Evolutionary conservation across 1,140 invertebrate species (phyloP).

Genomic region (Scaptomyza hsui): DNA sequence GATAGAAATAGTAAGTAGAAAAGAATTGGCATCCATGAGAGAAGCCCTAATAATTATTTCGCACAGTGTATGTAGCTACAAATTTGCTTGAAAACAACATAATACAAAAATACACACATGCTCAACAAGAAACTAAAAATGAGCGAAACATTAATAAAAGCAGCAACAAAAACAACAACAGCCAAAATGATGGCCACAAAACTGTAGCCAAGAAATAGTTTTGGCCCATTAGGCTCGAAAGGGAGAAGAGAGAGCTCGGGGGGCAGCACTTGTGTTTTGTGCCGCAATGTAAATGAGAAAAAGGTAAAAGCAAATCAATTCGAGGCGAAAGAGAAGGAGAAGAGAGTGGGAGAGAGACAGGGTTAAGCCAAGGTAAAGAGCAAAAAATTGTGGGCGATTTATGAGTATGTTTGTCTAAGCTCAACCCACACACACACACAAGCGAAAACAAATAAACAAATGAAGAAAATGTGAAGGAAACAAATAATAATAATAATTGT

Average conservation of each 20-base stretch:
- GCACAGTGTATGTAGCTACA: conserved; percentile 49
- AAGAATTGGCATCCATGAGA: too few species aligned
- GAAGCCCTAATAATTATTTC: too few species aligned
- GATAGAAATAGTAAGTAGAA: conserved; percentile 20
- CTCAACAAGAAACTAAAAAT: conserved; percentile 36
- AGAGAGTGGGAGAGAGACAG: neutral
- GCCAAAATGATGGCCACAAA: conserved; percentile 45
- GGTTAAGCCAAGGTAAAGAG: neutral
- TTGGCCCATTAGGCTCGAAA: conserved; percentile 11
- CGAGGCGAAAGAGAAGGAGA: conserved; percentile 9
- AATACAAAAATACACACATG: conserved; percentile 43
- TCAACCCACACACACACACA: conserved; percentile 33
- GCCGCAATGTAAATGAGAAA: conserved; percentile 29
- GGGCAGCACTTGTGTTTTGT: conserved; percentile 38
- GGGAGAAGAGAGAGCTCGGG: conserved; percentile 1
- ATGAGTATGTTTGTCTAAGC: conserved; percentile 52
- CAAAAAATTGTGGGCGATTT: conserved; percentile 57
- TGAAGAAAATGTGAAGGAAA: neutral
- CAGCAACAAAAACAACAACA: conserved; percentile 37
- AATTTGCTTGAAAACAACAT: conserved; percentile 46
- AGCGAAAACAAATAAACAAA: conserved; percentile 1
- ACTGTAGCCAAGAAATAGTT: conserved; percentile 51
- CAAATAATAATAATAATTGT: conserved; percentile 32
- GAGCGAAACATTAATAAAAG: conserved; percentile 54
- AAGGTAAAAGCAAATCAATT: conserved; percentile 69